Conservation (phyloP, 2,113 vertebrate genomes). For the Lampris incognitus region DNA sequence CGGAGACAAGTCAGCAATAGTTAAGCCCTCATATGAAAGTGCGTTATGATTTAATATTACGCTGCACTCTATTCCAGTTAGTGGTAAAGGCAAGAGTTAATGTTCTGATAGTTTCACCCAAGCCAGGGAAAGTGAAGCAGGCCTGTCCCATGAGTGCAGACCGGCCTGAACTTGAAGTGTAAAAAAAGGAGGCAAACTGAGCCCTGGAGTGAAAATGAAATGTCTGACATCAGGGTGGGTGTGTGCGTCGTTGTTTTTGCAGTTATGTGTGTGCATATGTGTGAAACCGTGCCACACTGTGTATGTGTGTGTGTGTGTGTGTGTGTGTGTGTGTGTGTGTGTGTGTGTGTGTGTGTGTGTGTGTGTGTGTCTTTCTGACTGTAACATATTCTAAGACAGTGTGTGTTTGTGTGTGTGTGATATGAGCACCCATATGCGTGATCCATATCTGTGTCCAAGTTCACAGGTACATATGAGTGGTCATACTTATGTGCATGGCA, state of each 20-base stretch:
- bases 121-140: conserved; percentile 5
- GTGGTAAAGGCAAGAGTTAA: background rate
- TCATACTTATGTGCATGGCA: conserved; percentile 44
- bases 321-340: conserved; percentile 17
- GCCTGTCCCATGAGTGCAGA: conserved; percentile 44
- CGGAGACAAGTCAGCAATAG: too few relatives aligned
- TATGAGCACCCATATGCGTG: conserved; percentile 16
- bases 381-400: background rate
- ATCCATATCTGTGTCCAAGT: conserved; percentile 11
- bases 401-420: background rate
- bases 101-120: conserved; percentile 8
- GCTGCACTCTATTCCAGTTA: too few relatives aligned
- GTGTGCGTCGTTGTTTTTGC: background rate
- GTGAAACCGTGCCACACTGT: background rate
- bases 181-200: conserved; percentile 36
- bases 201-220: conserved; percentile 73
- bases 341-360: conserved; percentile 20
- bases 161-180: conserved; percentile 56
- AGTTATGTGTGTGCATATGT: background rate
- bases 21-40: too few relatives aligned
- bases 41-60: too few relatives aligned
- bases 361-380: background rate
- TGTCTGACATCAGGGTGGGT: conserved; percentile 60
- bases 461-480: conserved; percentile 11
- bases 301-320: conserved; percentile 12